These are phyloP conservation scores for Origma solitaria DNA, from an alignment of 2,113 vertebrate species.

Conservation along the genomic window DNA sequence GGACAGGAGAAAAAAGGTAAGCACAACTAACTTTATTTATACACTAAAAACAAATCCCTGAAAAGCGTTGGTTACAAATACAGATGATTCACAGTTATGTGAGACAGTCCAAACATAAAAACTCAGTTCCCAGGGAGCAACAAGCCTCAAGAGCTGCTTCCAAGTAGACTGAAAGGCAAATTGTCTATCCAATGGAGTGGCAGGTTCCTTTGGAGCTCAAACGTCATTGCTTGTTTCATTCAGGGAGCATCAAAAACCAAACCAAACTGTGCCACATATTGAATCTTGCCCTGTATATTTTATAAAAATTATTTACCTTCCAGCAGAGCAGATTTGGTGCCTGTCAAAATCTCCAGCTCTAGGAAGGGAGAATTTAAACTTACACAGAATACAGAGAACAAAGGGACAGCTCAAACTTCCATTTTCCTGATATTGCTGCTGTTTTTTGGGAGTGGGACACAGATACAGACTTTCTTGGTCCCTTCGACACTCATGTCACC, in stretches of 20 bases:
- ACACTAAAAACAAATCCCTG: neutral
- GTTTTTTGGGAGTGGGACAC: neutral
- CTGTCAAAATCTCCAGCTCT: neutral
- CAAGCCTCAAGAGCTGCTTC: neutral
- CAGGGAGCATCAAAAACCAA: neutral
- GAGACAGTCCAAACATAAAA: neutral
- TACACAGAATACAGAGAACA: neutral
- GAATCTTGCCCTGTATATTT: neutral
- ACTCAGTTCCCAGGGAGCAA: neutral
- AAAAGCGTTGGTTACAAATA: neutral
- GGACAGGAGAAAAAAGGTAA: neutral
- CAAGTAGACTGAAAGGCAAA: neutral
- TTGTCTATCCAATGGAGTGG: neutral
- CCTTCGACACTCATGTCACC: neutral
- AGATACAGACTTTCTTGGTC: neutral
- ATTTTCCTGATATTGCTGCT: neutral
- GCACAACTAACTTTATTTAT: neutral
- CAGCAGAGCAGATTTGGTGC: neutral
- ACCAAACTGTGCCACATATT: neutral
- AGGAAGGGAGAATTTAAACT: neutral
- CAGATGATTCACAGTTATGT: neutral
- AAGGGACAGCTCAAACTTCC: neutral
- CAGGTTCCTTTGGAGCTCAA: neutral
- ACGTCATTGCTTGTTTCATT: neutral
- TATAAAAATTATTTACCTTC: neutral